Evolutionary conservation across 2,113 vertebrate species (phyloP), one percentile per base, ranked within the genome.

Genomic region (Panthera uncia): DNA sequence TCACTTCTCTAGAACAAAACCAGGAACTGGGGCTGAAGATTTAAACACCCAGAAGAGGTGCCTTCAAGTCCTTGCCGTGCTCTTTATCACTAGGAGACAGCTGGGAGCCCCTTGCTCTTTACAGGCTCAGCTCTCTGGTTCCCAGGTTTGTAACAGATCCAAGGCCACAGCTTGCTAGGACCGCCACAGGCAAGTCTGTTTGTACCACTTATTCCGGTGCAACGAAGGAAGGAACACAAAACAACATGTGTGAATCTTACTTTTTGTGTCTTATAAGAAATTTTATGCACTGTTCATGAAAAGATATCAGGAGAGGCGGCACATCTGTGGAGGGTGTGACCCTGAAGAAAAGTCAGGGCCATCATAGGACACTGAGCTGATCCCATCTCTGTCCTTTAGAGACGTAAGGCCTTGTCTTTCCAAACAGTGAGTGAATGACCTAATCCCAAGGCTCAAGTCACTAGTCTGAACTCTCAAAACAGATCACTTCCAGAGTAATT

Each of bases 1-100:
- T 82, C 21, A 36, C 73, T 93, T 91, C 89, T 88, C 93, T 81
- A 91, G 78, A 91, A 91, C 45, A 86, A 88, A 97, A 55, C 88
- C 74, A 41, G 63, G 68, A 96, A 84, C 9, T 31, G 19, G 16
- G 27, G 11, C 91, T 83, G 0, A 55, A 33, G 10, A 61, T 91
- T 82, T 87, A 65, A 96, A 66, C 41, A 81, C 0, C 84, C 73
- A 50, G 25, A 74, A 76, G 27, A 38, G 4, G 50, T 57, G 76
- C 9, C 74, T 55, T 41, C 4, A 25, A 48, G 61, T 69, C 73
- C 18, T 52, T 36, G 57, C 3, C 25, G 1, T 31, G 21, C 6
- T 29, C 36, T 78, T 25, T 41, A 33, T 48, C 73, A 19, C 38
- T 41, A 21, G 29, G 61, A 81, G n/a, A 82, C 9, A 7, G 16